A percentile compares a stretch with the other conserved stretches of the same genome.
phyloP scores from a whole-genome alignment of 2,888 invertebrate genomes.

The Frankliniella fusca region DNA sequence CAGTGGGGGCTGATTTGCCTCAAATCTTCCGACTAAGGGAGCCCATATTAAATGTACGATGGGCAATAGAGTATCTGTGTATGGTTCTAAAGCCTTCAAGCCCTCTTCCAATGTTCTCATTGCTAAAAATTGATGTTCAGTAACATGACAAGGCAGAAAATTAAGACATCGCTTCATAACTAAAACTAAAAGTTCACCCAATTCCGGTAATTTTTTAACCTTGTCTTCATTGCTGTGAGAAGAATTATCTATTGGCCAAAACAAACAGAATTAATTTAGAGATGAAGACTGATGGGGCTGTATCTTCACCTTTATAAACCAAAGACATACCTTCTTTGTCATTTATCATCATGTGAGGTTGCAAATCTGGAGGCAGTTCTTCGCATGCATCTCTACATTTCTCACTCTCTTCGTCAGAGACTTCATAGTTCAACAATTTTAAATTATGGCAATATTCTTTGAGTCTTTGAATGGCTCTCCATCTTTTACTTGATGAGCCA shows the following conservation, averaged over 20 bases:
- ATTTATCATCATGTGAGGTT: neutral
- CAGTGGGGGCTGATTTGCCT: neutral
- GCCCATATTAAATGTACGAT: neutral
- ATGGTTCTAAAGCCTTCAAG: neutral
- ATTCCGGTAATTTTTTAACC: neutral
- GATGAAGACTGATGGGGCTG: neutral
- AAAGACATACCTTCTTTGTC: neutral
- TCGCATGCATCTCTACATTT: neutral
- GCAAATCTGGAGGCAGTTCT: neutral
- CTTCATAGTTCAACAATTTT: neutral
- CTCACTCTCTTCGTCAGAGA: neutral
- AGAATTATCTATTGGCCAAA: neutral
- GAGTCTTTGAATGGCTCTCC: neutral
- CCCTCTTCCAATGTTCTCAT: neutral
- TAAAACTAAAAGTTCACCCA: neutral
- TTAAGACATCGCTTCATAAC: neutral
- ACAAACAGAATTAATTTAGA: neutral
- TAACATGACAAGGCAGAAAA: neutral
- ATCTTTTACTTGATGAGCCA: neutral
- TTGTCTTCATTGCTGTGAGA: neutral
- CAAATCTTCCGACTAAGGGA: slow-evolving; percentile 2
- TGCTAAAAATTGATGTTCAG: neutral
- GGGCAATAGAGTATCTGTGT: neutral
- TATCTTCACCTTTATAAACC: neutral
- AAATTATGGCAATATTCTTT: neutral